Conservation (phyloP, 64 coral and sea anemone species). For the Orbicella faveolata region DNA sequence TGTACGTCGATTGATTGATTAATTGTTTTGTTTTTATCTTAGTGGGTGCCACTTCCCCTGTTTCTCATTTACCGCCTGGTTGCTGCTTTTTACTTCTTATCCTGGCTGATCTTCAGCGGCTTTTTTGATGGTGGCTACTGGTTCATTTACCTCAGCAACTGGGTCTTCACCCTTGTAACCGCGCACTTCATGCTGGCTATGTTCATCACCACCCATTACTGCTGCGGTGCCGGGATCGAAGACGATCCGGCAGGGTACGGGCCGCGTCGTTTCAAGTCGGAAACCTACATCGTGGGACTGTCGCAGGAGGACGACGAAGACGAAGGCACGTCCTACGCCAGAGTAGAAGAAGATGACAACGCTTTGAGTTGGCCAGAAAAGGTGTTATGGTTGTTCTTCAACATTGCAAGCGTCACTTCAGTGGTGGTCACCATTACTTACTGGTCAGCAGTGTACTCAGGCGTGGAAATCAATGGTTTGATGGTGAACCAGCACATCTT, state of each 20-base stretch:
- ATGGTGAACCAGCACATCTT: conserved; percentile 47
- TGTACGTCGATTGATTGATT: neutral
- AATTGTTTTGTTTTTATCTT: neutral
- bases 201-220: conserved; percentile 56
- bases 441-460: conserved; percentile 50
- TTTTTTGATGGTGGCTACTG: conserved; percentile 34
- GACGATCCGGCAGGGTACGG: conserved; percentile 18
- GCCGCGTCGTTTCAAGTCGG: conserved; percentile 28
- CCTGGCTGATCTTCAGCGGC: conserved; percentile 41
- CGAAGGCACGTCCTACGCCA: neutral
- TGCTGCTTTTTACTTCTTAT: conserved; percentile 62
- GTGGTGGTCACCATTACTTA: conserved; percentile 54
- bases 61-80: conserved; percentile 57
- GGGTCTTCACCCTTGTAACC: conserved; percentile 55
- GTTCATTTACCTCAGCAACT: conserved; percentile 72
- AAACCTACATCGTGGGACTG: conserved; percentile 65
- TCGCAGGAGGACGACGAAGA: conserved; percentile 25
- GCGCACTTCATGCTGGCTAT: conserved; percentile 58
- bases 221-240: neutral
- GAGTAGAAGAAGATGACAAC: conserved; percentile 32
- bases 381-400: conserved; percentile 64
- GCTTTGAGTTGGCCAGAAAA: conserved; percentile 37
- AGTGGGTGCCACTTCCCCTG: conserved; percentile 47
- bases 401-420: conserved; percentile 56
- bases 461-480: conserved; percentile 27